Evolutionary conservation across 2,113 vertebrate species (phyloP), one percentile per base, ranked within the genome.

Genomic region (Sigmodon hispidus): DNA sequence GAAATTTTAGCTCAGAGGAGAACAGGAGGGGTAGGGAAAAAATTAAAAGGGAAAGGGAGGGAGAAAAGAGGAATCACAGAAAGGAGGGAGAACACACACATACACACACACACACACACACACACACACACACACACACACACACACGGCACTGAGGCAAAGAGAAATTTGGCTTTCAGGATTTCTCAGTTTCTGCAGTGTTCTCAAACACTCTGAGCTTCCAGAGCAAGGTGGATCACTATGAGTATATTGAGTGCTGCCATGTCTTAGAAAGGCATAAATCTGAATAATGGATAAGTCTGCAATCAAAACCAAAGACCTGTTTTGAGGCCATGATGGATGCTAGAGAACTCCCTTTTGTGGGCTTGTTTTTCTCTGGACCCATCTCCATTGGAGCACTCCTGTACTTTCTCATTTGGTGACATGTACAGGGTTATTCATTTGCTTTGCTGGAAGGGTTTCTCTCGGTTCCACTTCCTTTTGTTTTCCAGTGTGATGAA

Each of bases 111-210:
- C 1, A 43, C 65, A 67, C 65, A 67, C 65, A 67, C 19, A 43
- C 10, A 45, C 72, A 75, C 40, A 75, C 72, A 75, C 22, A 75
- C 72, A 45, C 40, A 45, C 5, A 26, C 9, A 43, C 24, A 48
- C 43, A n/a, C 34, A n/a, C 15, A 16, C 9, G 13, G 3, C 3
- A 7, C 0, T 3, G 21, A 16, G 26, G 7, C 3, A 24, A 5
- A 29, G 34, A 24, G 59, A 34, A 19, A 75, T 89, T 89, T 76
- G 67, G 21, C 43, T 73, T 65, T 17, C 52, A 89, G 81, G 22
- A 29, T 90, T 95, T 96, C 40, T 86, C 36, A 83, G 24, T 63
- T 85, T 63, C 69, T 91, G 26, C 43, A 69, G 43, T 70, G 34
- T 76, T 10, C 36, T 21, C 21, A 91, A 86, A 36, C n/a, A 88